A percentile compares a stretch with the other conserved stretches of the same genome.
These are phyloP conservation scores for Ciconia boyciana DNA, from an alignment of 2,113 vertebrate species.

Conservation along the genomic window DNA sequence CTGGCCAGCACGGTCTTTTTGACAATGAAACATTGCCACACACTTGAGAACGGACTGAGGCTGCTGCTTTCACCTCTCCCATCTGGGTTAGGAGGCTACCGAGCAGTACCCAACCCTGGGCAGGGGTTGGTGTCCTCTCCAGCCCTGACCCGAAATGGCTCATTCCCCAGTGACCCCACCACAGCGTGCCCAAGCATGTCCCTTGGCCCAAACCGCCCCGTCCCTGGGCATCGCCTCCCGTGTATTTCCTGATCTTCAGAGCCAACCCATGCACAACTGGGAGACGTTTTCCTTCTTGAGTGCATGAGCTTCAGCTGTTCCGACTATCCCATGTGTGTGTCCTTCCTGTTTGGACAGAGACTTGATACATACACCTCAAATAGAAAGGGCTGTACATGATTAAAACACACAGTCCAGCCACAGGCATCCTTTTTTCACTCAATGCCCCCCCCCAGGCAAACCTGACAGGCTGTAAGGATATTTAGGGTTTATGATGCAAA, in stretches of 20 bases:
- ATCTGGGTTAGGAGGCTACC: background rate
- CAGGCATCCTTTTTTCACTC: background rate
- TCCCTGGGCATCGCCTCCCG: background rate
- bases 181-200: accelerated
- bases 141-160: accelerated
- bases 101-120: background rate
- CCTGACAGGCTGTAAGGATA: background rate
- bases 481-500: background rate
- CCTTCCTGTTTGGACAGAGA: conserved; percentile 55
- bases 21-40: conserved; percentile 15
- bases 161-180: background rate
- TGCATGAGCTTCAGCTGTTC: conserved; percentile 24
- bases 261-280: background rate
- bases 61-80: background rate
- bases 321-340: background rate
- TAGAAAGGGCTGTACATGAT: conserved; percentile 12
- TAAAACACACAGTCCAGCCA: background rate
- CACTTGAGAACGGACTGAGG: background rate
- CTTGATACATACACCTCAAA: conserved; percentile 32
- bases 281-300: background rate
- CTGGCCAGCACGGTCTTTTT: conserved; percentile 24
- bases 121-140: background rate
- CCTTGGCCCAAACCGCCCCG: accelerated
- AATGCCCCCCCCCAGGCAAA: accelerated
- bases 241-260: background rate